Evolutionary conservation across 2,888 invertebrate species (phyloP).

Genomic region (Clunio marinus): DNA sequence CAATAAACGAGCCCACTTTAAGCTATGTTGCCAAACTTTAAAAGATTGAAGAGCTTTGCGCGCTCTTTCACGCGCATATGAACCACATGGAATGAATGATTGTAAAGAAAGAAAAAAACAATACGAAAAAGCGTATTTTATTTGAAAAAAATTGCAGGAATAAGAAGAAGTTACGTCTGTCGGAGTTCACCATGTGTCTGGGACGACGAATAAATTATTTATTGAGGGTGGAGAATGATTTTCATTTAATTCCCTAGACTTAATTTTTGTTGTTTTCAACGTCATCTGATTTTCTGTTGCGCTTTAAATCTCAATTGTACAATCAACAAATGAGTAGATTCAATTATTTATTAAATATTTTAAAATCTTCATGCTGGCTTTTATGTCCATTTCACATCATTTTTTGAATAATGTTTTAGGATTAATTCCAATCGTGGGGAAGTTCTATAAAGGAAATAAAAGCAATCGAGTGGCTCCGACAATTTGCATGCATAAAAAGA

Average conservation of each 20-base stretch:
- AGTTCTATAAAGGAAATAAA: too few relatives aligned
- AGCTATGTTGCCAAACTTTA: constrained; percentile 2
- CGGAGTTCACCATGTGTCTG: constrained; percentile 18
- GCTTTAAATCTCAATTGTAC: not conserved
- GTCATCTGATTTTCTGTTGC: not conserved
- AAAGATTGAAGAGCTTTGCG: not conserved
- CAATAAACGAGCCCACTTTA: constrained; percentile 17
- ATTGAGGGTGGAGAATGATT: not conserved
- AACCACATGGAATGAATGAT: constrained; percentile 1
- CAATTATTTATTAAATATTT: not conserved
- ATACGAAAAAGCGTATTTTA: not conserved
- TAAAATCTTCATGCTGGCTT: not conserved
- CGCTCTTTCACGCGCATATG: not conserved
- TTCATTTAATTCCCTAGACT: not conserved
- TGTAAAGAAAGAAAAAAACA: not conserved
- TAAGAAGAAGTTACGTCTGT: constrained; percentile 28
- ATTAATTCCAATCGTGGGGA: too few relatives aligned
- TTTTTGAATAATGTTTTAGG: too few relatives aligned
- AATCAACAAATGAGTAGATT: constrained; percentile 6
- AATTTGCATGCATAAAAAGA: too few relatives aligned
- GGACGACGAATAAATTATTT: not conserved
- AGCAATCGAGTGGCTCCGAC: too few relatives aligned
- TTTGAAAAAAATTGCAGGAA: not conserved
- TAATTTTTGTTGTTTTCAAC: constrained; percentile 9
- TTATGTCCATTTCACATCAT: too few relatives aligned